These are phyloP conservation scores for Pelodiscus sinensis DNA, from an alignment of 2,113 vertebrate genomes.

Conservation along the genomic window DNA sequence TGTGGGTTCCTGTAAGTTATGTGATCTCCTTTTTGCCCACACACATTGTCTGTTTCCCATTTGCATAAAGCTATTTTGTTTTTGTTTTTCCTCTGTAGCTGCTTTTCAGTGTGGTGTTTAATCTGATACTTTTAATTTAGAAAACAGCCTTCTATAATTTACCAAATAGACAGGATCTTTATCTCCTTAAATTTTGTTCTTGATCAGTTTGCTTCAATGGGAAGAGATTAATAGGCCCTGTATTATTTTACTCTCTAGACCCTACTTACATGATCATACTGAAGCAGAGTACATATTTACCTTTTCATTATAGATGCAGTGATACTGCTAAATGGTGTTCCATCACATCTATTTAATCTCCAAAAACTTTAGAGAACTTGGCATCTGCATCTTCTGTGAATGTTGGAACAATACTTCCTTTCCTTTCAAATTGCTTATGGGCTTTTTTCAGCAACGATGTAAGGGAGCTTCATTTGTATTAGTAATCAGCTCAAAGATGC, in stretches of 20 bases:
- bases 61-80: not conserved
- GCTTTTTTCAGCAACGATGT: conserved; percentile 14
- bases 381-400: not conserved
- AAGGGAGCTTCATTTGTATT: conserved; percentile 24
- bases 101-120: not conserved
- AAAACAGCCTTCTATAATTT: conserved; percentile 4
- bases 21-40: conserved; percentile 53
- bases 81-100: conserved; percentile 28
- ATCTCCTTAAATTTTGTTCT: not conserved
- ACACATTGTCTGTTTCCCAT: conserved; percentile 34
- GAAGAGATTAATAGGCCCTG: conserved; percentile 41
- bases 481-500: conserved; percentile 33
- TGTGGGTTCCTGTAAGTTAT: conserved; percentile 28
- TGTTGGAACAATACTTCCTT: not conserved
- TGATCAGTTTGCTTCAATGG: conserved; percentile 24
- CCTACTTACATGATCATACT: conserved; percentile 15
- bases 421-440: not conserved
- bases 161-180: conserved; percentile 18
- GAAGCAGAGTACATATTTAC: conserved; percentile 12
- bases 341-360: conserved; percentile 15
- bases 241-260: conserved; percentile 38
- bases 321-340: not conserved
- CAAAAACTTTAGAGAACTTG: not conserved
- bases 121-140: conserved; percentile 41
- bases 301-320: conserved; percentile 16